Conservation (phyloP, 2,113 vertebrate genomes). For the Rhynchopsitta pachyrhyncha region DNA sequence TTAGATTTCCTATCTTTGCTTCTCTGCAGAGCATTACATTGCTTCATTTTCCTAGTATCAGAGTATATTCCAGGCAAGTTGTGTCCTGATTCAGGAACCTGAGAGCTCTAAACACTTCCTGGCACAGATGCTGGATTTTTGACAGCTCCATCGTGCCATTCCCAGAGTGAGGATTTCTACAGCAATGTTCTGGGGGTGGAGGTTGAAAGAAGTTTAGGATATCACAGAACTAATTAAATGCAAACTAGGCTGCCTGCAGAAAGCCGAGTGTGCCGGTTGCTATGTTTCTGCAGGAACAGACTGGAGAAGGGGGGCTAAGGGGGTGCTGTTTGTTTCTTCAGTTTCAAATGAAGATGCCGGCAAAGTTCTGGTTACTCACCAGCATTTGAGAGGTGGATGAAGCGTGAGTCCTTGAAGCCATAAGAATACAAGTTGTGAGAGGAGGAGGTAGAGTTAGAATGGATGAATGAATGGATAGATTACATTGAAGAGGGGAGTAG, state of each 20-base stretch:
- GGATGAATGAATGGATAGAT: neutral
- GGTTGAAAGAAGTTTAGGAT: conserved; percentile 65
- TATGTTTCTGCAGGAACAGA: conserved; percentile 61
- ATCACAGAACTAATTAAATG: conserved; percentile 72
- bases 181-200: conserved; percentile 42
- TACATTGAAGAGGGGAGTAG: neutral
- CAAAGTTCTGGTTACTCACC: conserved; percentile 60
- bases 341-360: conserved; percentile 54
- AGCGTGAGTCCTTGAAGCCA: conserved; percentile 33
- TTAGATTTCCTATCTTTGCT: neutral
- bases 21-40: neutral
- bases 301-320: conserved; percentile 20
- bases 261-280: conserved; percentile 54
- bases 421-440: neutral
- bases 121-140: conserved; percentile 37
- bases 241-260: conserved; percentile 67
- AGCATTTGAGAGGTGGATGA: conserved; percentile 65
- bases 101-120: conserved; percentile 21
- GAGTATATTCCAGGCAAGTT: neutral
- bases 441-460: conserved; percentile 4
- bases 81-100: neutral
- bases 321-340: conserved; percentile 54
- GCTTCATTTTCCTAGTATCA: neutral
- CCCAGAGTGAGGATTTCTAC: conserved; percentile 51
- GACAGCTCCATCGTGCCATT: conserved; percentile 52